phyloP scores from a whole-genome alignment of 2,113 vertebrate species.

The Salvelinus sp. region DNA sequence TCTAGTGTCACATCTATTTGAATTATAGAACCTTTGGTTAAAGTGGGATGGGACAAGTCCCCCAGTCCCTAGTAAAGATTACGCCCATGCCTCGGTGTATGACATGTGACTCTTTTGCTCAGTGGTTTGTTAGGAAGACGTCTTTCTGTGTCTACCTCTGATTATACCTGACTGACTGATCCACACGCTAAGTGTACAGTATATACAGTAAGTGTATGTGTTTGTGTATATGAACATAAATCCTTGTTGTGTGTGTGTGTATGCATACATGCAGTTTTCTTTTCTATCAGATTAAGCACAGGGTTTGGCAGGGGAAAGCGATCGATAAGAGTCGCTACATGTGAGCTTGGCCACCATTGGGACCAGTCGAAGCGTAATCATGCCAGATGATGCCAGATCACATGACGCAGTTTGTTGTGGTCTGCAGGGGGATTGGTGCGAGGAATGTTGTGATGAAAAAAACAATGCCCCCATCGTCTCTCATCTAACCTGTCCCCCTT shows the following conservation, averaged over 20 bases:
- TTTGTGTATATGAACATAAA: neutral
- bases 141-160: too few relatives aligned
- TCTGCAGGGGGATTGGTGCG: slow-evolving; percentile 35
- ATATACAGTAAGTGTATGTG: too few relatives aligned
- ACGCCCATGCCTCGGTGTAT: too few relatives aligned
- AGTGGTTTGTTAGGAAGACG: too few relatives aligned
- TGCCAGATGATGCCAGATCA: slow-evolving; percentile 32
- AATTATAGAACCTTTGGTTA: too few relatives aligned
- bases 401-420: slow-evolving; percentile 31
- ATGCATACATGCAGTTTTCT: neutral
- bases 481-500: neutral
- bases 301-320: slow-evolving; percentile 12
- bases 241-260: neutral
- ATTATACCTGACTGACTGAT: too few relatives aligned
- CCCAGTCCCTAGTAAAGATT: too few relatives aligned
- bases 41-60: too few relatives aligned
- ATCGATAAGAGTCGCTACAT: slow-evolving; percentile 38
- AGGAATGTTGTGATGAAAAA: slow-evolving; percentile 31
- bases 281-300: slow-evolving; percentile 24
- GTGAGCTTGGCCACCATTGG: slow-evolving; percentile 16
- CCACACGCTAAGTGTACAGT: too few relatives aligned
- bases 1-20: too few relatives aligned
- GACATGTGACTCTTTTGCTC: too few relatives aligned
- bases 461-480: neutral
- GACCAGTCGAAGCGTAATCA: slow-evolving; percentile 44